Evolutionary conservation across 2,797 vertebrate species (phyloP), one percentile per base, ranked within the genome.

Genomic region (Hydrocynus forskahlii): DNA sequence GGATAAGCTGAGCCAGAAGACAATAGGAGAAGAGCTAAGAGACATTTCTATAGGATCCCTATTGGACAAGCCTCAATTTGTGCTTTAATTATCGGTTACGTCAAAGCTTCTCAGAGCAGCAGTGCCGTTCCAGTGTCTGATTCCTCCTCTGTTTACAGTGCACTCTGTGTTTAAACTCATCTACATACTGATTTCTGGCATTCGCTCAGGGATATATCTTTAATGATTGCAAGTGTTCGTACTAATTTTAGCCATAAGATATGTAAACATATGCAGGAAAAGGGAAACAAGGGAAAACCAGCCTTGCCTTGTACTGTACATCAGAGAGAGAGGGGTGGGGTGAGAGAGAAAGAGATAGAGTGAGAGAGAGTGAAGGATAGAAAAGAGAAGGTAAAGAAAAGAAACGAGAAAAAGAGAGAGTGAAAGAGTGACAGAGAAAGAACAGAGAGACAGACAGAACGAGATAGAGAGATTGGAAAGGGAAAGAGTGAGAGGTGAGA

Each of bases 211-310:
- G 43, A 50, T 35, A 16, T 69, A 76, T 81, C 62, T 75, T 59
- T 29, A 9, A 21, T 60, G 48, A 78, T 1, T 35, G 23, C 59
- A 67, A 55, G 45, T 72, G 19, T 1, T 5, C 62, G 45, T 38
- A 45, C 68, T 79, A 78, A 84, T 67, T 60, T 78, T 69, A 68
- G 79, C n/a, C 40, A 63, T 50, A 70, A 69, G 52, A 78, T 67
- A 80, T 83, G 81, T 74, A 87, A 85, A 83, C 62, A 29, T 76
- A 77, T 83, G 76, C 74, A 73, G 48, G 63, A 5, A 73, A 54
- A 21, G 21, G 12, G 69, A 48, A 59, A 76, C 17, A 69, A 57
- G 45, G 29, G 50, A 62, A 77, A 81, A 70, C 54, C 19, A 71
- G 55, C 67, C 50, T 69, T 43, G 48, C 40, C 74, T 76, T 69